Evolutionary conservation across 2,797 vertebrate species (phyloP).

Genomic region (Heteromormyrus szaboi): DNA sequence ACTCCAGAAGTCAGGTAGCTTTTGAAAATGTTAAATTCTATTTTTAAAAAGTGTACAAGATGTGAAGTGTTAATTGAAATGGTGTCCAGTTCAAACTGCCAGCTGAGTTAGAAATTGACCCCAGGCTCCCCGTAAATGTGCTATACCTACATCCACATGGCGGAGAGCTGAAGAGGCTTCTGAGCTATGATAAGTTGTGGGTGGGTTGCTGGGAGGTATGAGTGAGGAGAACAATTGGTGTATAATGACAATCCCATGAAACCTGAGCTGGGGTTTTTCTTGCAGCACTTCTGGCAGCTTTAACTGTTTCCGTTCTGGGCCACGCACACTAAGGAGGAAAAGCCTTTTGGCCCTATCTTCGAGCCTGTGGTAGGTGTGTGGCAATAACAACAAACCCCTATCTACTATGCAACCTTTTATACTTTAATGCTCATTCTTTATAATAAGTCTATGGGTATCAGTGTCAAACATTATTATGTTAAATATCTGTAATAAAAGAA

Average conservation of each 20-base stretch:
- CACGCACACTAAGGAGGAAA: neutral
- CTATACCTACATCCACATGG: neutral
- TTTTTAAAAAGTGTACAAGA: neutral
- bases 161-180: too few species aligned
- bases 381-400: neutral
- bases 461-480: neutral
- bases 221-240: neutral
- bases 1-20: too few species aligned
- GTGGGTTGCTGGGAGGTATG: neutral
- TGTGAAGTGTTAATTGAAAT: neutral
- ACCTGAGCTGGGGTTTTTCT: neutral
- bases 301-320: neutral
- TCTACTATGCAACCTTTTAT: neutral
- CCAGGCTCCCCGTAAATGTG: neutral
- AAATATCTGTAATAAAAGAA: neutral
- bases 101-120: neutral
- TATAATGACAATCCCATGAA: slow-evolving; percentile 6
- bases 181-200: neutral
- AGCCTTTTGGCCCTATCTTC: neutral
- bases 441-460: neutral
- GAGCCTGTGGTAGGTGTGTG: neutral
- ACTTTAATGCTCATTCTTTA: neutral
- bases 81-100: neutral
- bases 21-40: neutral
- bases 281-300: neutral